Evolutionary conservation across 1,140 invertebrate species (phyloP).

Genomic region (Drosophila pectinifera): DNA sequence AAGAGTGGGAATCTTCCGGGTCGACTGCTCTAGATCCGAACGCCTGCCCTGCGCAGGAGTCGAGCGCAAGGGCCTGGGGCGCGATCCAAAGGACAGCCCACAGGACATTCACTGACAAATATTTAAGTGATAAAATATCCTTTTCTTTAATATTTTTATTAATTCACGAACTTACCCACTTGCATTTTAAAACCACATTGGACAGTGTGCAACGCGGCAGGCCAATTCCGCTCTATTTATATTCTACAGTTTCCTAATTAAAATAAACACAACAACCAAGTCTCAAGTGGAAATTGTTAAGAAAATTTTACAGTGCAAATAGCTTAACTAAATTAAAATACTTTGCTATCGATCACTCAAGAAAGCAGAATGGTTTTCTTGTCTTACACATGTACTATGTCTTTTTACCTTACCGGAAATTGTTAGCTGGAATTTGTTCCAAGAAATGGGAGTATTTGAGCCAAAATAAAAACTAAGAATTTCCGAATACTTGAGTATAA

Average conservation of each 20-base stretch:
- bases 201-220: constrained; percentile 24
- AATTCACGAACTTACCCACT: constrained; percentile 52
- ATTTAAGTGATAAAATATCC: neutral
- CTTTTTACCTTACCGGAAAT: neutral
- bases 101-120: constrained; percentile 48
- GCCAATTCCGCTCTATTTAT: constrained; percentile 43
- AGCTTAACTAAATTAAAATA: constrained; percentile 42
- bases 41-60: constrained; percentile 47
- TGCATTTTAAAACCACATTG: constrained; percentile 58
- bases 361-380: constrained; percentile 1
- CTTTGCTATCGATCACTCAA: neutral
- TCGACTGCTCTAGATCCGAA: constrained; percentile 61
- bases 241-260: constrained; percentile 6
- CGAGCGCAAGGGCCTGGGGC: constrained; percentile 53
- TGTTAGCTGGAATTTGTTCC: neutral
- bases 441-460: neutral
- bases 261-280: constrained; percentile 34
- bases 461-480: neutral
- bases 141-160: neutral
- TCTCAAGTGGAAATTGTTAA: constrained; percentile 24
- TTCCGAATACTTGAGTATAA: neutral
- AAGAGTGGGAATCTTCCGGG: constrained; percentile 50
- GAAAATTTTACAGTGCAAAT: constrained; percentile 2
- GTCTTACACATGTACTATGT: constrained; percentile 3
- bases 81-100: constrained; percentile 61